Evolutionary conservation across 2,797 vertebrate genomes (phyloP).

Genomic region (Gymnothorax javanicus): DNA sequence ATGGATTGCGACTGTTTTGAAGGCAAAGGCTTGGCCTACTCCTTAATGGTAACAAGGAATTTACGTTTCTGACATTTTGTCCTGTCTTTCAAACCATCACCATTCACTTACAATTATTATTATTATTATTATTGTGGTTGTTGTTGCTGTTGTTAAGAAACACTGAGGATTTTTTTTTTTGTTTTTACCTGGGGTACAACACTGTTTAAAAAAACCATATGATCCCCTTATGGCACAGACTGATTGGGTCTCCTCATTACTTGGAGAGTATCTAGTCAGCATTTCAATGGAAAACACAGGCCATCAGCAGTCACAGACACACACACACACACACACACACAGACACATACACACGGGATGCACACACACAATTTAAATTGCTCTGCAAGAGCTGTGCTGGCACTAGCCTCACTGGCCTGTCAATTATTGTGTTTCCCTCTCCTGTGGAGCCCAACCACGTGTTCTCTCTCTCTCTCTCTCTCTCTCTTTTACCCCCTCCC

Average conservation of each 20-base stretch:
- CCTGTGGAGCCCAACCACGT: slow-evolving; percentile 31
- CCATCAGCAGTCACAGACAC: slow-evolving; percentile 59
- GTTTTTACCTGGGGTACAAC: not conserved
- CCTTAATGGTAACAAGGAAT: no score
- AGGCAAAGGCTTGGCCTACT: no score
- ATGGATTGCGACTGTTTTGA: no score
- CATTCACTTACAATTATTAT: not conserved
- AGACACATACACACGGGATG: slow-evolving; percentile 32
- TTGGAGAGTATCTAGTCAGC: slow-evolving; percentile 47
- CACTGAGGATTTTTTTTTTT: not conserved
- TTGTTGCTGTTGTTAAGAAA: not conserved
- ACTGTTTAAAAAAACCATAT: not conserved
- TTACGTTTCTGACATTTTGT: no score
- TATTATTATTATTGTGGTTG: not conserved
- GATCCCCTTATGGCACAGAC: not conserved
- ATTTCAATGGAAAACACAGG: slow-evolving; percentile 66
- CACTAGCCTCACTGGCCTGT: slow-evolving; percentile 40
- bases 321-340: slow-evolving; percentile 40
- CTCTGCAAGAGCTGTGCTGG: slow-evolving; percentile 28
- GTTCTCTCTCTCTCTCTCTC: not conserved
- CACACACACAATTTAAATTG: slow-evolving; percentile 22
- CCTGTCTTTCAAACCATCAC: not conserved
- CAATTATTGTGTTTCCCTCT: slow-evolving; percentile 45
- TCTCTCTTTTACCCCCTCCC: not conserved
- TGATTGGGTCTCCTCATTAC: not conserved